phyloP scores from a whole-genome alignment of 2,888 invertebrate genomes.

The Athrips mouffetella region DNA sequence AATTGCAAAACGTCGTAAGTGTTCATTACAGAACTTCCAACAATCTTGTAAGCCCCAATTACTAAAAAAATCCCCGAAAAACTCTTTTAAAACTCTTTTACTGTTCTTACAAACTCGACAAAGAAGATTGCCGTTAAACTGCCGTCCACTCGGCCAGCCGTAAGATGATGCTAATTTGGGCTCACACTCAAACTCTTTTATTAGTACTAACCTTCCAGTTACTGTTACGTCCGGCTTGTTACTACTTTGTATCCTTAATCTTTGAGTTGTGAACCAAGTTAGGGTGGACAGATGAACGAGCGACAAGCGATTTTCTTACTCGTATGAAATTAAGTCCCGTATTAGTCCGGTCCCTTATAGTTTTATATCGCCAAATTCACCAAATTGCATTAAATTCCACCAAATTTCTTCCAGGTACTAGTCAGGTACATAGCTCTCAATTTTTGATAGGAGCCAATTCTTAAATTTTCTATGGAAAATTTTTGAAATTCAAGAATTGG shows the following conservation, averaged over 20 bases:
- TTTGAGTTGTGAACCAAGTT: not conserved
- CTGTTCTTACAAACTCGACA: not conserved
- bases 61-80: not conserved
- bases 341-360: too few relatives aligned
- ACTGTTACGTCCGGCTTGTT: conserved; percentile 13
- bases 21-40: not conserved
- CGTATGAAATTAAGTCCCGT: too few relatives aligned
- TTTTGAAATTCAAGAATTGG: too few relatives aligned
- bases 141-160: not conserved
- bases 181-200: conserved; percentile 26
- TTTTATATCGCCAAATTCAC: too few relatives aligned
- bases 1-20: not conserved
- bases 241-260: conserved; percentile 27
- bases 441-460: too few relatives aligned
- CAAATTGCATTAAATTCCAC: too few relatives aligned
- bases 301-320: not conserved
- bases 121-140: not conserved
- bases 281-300: not conserved
- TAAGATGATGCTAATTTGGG: conserved; percentile 29
- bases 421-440: too few relatives aligned
- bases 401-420: too few relatives aligned
- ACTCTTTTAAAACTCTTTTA: not conserved
- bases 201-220: conserved; percentile 19
- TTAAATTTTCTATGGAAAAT: too few relatives aligned
- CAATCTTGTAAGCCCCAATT: not conserved